Evolutionary conservation across 2,113 vertebrate genomes (phyloP), one percentile per base, ranked within the genome.

Genomic region (Uropsilus gracilis): DNA sequence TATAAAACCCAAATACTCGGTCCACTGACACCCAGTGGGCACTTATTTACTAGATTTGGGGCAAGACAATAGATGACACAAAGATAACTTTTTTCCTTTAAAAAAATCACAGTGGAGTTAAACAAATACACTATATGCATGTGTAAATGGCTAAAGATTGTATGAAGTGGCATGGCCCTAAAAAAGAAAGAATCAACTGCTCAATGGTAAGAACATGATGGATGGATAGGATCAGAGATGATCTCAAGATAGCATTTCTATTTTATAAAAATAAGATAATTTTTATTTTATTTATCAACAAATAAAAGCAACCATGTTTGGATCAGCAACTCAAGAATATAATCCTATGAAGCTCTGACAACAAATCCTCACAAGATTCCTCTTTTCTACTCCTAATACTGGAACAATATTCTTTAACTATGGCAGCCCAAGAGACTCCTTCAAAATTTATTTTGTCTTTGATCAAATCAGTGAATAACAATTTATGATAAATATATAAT

Each of bases 341-440:
- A 64, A 46, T 6, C 6, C 34, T 77, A 20, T 50, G 2, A 86
- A 57, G 9, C 44, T 90, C 81, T 69, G 53, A 44, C 55, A 63
- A 6, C 1, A 26, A 11, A 57, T 53, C 44, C 37, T 59, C 30
- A 44, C 14, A 42, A 20, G 9, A 20, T 39, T n/a, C 6, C 6
- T 1, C 3, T 34, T 0, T 5, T 6, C 8, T 8, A 24, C 20
- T 17, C 39, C 63, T 44, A 48, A 39, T 1, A 9, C 17, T 9
- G 64, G 37, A 18, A 17, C 18, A n/a, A 5, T 46, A 14, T 83
- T 75, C 30, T 8, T 59, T 26, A 82, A 1, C 50, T 28, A 9
- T 11, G 28, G 53, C n/a, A n/a, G n/a, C n/a, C 66, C 8, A 42
- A 55, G 32, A 86, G 14, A 46, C 0, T 28, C 8, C 39, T 61